A percentile compares a stretch with the other conserved stretches of the same genome.
Evolutionary conservation across 2,113 vertebrate genomes (phyloP).

Genomic region (Excalfactoria chinensis): DNA sequence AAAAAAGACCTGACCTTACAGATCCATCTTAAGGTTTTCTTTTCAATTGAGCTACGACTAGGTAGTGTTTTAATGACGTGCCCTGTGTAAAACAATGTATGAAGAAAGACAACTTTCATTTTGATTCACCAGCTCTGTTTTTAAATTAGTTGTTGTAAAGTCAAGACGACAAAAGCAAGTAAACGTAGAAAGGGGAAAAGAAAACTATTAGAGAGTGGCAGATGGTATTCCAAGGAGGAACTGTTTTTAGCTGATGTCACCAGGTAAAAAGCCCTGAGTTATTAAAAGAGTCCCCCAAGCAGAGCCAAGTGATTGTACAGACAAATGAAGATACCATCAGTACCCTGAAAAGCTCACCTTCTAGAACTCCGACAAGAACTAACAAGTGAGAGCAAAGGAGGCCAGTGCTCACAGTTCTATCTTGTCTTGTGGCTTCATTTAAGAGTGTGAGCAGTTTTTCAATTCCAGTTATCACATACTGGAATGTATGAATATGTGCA

Average conservation of each 20-base stretch:
- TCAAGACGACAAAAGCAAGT: not conserved
- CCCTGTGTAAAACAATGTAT: not conserved
- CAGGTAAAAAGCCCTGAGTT: not conserved
- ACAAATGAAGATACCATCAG: not conserved
- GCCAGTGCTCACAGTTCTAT: not conserved
- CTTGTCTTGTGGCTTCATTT: not conserved
- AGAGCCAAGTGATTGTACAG: not conserved
- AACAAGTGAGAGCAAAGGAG: not conserved
- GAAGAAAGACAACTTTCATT: not conserved
- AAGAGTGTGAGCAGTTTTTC: not conserved
- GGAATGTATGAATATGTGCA: too few species aligned
- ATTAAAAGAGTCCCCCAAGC: not conserved
- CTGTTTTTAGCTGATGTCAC: not conserved
- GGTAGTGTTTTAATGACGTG: not conserved
- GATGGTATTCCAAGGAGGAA: not conserved
- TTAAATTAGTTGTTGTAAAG: not conserved
- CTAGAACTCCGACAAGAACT: not conserved
- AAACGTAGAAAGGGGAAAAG: not conserved
- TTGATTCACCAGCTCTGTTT: not conserved
- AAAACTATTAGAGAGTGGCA: not conserved
- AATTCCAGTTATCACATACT: accelerated
- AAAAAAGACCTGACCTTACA: not conserved
- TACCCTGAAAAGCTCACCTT: not conserved
- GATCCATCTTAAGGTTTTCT: not conserved
- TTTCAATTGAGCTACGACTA: not conserved